A percentile compares a stretch with the other conserved stretches of the same genome.
Conservation (phyloP, 2,888 invertebrate species). For the Thalpophila matura region DNA sequence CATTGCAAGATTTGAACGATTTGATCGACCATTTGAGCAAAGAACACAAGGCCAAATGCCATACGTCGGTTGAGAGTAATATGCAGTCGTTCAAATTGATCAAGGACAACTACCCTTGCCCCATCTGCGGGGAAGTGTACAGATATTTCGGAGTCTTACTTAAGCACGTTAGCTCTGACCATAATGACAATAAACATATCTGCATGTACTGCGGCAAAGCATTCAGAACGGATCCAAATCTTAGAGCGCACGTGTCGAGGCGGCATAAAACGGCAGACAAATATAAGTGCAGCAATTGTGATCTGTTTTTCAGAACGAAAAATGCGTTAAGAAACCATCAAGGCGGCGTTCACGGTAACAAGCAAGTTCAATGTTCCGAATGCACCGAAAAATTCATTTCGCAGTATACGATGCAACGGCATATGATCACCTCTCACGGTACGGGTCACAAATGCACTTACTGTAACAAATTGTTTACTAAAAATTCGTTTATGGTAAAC, state of each 20-base stretch:
- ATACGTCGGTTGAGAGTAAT: conserved; percentile 69
- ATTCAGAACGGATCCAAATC: conserved; percentile 77
- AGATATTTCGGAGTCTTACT: conserved; percentile 77
- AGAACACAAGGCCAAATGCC: conserved; percentile 71
- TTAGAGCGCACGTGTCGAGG: conserved; percentile 75
- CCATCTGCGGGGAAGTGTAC: conserved; percentile 73
- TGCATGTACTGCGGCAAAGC: conserved; percentile 79
- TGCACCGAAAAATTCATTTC: conserved; percentile 80
- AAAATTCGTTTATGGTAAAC: conserved; percentile 78
- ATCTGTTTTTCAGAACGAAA: conserved; percentile 68
- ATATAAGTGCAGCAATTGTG: conserved; percentile 74
- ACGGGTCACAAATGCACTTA: conserved; percentile 78
- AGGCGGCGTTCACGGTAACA: conserved; percentile 75
- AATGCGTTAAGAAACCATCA: conserved; percentile 73
- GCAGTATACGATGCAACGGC: conserved; percentile 76
- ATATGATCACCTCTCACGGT: conserved; percentile 73
- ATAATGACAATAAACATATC: conserved; percentile 78
- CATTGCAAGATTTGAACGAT: conserved; percentile 67
- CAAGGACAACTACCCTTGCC: conserved; percentile 77
- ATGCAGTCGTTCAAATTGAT: conserved; percentile 75
- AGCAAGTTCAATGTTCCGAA: conserved; percentile 72
- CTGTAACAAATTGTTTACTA: conserved; percentile 77
- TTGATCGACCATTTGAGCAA: conserved; percentile 73
- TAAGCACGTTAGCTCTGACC: conserved; percentile 75
- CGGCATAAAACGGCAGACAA: conserved; percentile 68